Evolutionary conservation across 2,888 invertebrate genomes (phyloP).

Genomic region (Eupithecia subfuscata): DNA sequence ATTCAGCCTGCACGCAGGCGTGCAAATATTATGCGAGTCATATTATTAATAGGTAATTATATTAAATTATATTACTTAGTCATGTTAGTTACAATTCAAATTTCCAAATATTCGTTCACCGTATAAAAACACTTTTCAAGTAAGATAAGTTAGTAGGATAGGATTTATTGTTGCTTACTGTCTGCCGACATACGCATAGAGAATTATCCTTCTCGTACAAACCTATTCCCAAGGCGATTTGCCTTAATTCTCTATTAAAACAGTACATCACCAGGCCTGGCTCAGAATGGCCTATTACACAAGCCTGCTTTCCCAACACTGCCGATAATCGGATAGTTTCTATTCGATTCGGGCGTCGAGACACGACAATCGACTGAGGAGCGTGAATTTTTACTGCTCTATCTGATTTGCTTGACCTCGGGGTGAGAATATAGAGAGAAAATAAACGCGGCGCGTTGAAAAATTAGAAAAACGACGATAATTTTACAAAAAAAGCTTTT

Average conservation of each 20-base stretch:
- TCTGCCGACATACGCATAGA: neutral
- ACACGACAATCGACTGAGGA: slow-evolving; percentile 54
- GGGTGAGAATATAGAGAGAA: slow-evolving; percentile 14
- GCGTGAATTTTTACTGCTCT: slow-evolving; percentile 74
- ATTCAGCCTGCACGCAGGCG: too few relatives aligned
- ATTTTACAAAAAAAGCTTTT: too few relatives aligned
- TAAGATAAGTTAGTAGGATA: too few relatives aligned
- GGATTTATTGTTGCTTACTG: neutral
- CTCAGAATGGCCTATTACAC: slow-evolving; percentile 48
- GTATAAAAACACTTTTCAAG: too few relatives aligned
- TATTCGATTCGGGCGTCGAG: slow-evolving; percentile 43
- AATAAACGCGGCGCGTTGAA: neutral
- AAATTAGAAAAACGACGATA: too few relatives aligned
- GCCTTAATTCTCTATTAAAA: slow-evolving; percentile 48
- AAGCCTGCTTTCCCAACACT: slow-evolving; percentile 51
- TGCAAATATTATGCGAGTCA: too few relatives aligned
- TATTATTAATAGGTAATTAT: too few relatives aligned
- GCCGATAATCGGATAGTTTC: slow-evolving; percentile 47
- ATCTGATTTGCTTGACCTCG: slow-evolving; percentile 48
- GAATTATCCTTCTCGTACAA: slow-evolving; percentile 12
- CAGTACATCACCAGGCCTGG: slow-evolving; percentile 46
- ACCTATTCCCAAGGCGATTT: slow-evolving; percentile 43
- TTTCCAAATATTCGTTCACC: too few relatives aligned
- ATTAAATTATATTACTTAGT: too few relatives aligned
- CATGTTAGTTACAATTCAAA: too few relatives aligned